These are phyloP conservation scores for Gonioctena quinquepunctata DNA, from an alignment of 1,140 invertebrate species.

Conservation along the genomic window DNA sequence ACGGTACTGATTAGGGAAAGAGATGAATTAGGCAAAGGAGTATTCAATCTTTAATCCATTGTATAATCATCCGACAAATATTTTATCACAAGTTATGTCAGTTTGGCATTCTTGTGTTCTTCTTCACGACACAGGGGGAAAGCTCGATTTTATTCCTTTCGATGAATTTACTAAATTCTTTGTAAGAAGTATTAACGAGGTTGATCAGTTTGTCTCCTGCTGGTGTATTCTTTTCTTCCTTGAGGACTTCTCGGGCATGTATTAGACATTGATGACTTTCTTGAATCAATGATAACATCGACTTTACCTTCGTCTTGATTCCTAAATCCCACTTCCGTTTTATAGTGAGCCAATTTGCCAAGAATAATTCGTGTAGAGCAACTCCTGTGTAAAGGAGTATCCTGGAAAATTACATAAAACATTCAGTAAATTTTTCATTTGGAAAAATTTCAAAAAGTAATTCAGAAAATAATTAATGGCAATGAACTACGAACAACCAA, in stretches of 20 bases:
- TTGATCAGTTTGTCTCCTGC: slow-evolving; percentile 58
- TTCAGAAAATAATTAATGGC: too few relatives aligned
- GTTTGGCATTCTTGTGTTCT: too few relatives aligned
- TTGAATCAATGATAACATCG: slow-evolving; percentile 46
- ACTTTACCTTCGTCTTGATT: slow-evolving; percentile 48
- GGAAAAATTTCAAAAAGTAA: too few relatives aligned
- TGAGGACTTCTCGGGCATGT: slow-evolving; percentile 57
- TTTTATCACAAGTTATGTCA: too few relatives aligned
- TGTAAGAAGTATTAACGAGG: slow-evolving; percentile 51
- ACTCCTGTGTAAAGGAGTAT: slow-evolving; percentile 74
- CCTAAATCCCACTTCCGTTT: slow-evolving; percentile 58
- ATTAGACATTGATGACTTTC: slow-evolving; percentile 55
- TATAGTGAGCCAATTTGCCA: slow-evolving; percentile 62
- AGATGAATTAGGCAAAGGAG: too few relatives aligned
- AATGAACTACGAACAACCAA: too few relatives aligned
- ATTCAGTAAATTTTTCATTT: too few relatives aligned
- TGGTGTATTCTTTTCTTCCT: slow-evolving; percentile 58
- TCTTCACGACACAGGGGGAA: too few relatives aligned
- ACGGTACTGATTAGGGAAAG: too few relatives aligned
- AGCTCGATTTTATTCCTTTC: slow-evolving; percentile 48
- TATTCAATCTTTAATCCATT: too few relatives aligned
- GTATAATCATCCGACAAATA: too few relatives aligned
- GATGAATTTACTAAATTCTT: slow-evolving; percentile 49
- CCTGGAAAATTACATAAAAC: slow-evolving; percentile 51
- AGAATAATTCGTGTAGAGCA: slow-evolving; percentile 68